Conservation (phyloP, 2,888 invertebrate species). For the Cantharis flavilabris region DNA sequence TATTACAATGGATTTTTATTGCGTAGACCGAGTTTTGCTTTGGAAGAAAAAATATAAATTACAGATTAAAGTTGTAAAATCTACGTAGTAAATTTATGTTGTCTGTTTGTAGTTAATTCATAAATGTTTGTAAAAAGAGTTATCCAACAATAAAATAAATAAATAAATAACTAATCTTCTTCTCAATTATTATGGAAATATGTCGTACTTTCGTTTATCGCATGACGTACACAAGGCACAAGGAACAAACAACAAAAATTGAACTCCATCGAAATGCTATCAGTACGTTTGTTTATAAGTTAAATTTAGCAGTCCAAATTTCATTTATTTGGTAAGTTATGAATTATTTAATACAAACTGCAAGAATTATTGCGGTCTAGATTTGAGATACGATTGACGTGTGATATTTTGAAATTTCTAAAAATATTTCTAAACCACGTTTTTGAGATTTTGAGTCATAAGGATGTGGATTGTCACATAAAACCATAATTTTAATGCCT, state of each 20-base stretch:
- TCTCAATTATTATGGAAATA: neutral
- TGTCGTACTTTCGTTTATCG: neutral
- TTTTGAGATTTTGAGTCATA: neutral
- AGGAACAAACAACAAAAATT: neutral
- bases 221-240: neutral
- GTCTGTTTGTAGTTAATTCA: neutral
- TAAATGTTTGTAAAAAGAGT: neutral
- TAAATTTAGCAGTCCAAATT: neutral
- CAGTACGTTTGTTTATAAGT: neutral
- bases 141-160: neutral
- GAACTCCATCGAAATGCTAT: neutral
- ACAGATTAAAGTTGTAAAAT: no score
- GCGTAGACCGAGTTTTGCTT: no score
- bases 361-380: no score
- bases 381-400: neutral
- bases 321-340: neutral
- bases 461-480: neutral
- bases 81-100: no score
- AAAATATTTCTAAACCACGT: neutral
- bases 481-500: neutral
- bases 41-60: no score
- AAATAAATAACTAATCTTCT: neutral
- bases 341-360: neutral
- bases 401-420: neutral
- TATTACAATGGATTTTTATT: no score